Evolutionary conservation across 2,888 invertebrate species (phyloP), one percentile per base, ranked within the genome.

Genomic region (Dione vanillae): DNA sequence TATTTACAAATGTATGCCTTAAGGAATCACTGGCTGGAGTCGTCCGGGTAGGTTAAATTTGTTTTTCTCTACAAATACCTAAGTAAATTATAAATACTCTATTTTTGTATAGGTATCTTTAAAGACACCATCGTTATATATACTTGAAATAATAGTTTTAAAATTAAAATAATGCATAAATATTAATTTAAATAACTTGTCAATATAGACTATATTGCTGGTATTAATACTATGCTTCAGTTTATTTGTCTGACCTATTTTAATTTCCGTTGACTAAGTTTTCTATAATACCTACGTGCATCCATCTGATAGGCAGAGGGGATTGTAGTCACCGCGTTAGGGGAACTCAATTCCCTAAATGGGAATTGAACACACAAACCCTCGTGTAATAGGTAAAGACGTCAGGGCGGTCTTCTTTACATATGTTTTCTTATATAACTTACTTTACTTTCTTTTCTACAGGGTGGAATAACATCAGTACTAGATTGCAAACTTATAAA

Each of bases 11-110:
- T 37, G 84, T 94, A 45, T 91, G 86, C 75, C 79, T 95, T 43
- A 87, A 87, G 20, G 95, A 96, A 83, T 94, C 95, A 3, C 79
- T 94, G 70, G 77, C 76, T n/a, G 86, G 87, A 11, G 90, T 90
- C 43, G 56, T 88, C 9, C 77, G 84, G 89, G 93, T 92, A 83
- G 88, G 93, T 92, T 78, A 72, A n/a, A 16, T 10, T 71, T 43
- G n/a, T n/a, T n/a, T 43, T 59, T 43, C 27, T 20, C 2, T 16
- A 47, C 9, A 45, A 6, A 8, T n/a, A 45, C 16, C 16, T 47
- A 16, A 47, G 47, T 47, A 52, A 52, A 27, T 27, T 20, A 14
- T 14, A 52, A 47, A n/a, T 27, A 35, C 27, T 27, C 27, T 27
- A 5, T 27, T 27, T 27, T 2, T 27, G 5, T 27, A 27, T 27